Base-by-base conservation (phyloP, 2,113 vertebrate species). In the Pangasianodon hypophthalmus region DNA sequence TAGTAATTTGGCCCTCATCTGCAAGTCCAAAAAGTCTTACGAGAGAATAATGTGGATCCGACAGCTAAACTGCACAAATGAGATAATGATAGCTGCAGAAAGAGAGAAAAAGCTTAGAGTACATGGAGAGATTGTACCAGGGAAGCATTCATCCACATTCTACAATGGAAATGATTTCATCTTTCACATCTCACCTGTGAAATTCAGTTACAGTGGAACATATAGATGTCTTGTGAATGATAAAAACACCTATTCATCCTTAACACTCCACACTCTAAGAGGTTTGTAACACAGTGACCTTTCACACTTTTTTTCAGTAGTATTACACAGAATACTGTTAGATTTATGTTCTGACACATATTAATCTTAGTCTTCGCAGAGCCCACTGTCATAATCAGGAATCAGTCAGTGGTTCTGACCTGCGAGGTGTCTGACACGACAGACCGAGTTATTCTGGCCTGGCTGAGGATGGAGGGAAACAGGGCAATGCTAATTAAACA, bases 401-500 rank as follows among this genome's bases (percentile, higher is more conserved):
- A 86, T 26, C 32, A 73, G 56, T 69, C 80, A 9, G 85, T 90
- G 29, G 82, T 88, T 73, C 88, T 93, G 58, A 91, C 60, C 50
- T 91, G 90, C 48, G 81, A 90, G 44, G 26, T 91, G 80, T 92
- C 90, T 48, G 32, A 85, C 16, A 56, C 80, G n/a, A 67, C 37
- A 37, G 88, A 60, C 41, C 14, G 5, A 18, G 46, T 91, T 87
- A 92, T 2, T 81, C 56, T 93, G 73, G 87, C 84, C 81, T 93
- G 92, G 92, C 62, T 93, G 62, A 91, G 64, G 62, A 93, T 92
- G 90, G 88, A 91, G n/a, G 64, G 84, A 8, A 50, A 80, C 71
- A 89, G 56, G 16, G 84, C 50, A 37, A 54, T 87, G 80, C 19
- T 91, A 60, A 89, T 48, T 58, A 87, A 90, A 90, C 54, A 90